Evolutionary conservation across 2,888 invertebrate species (phyloP).

Genomic region (Chelonus formosanus): DNA sequence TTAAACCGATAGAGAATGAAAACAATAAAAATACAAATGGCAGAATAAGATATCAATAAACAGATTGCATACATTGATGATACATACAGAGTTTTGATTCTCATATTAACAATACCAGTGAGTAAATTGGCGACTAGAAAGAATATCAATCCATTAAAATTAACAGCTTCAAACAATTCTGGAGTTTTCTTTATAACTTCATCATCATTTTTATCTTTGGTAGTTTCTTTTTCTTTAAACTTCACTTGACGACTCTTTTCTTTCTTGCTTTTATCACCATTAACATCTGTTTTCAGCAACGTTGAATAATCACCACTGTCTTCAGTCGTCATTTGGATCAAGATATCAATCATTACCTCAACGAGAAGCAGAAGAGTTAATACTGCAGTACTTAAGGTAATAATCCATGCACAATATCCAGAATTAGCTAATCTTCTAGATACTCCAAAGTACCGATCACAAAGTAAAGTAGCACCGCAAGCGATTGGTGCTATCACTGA

Average conservation of each 20-base stretch:
- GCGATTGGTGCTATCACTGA: constrained; percentile 51
- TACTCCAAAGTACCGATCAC: constrained; percentile 68
- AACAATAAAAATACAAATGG: constrained; percentile 47
- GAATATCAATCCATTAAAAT: constrained; percentile 83
- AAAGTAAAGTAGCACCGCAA: constrained; percentile 66
- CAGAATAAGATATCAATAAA: constrained; percentile 55
- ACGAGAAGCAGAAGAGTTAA: constrained; percentile 68
- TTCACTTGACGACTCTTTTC: not conserved
- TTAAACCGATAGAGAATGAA: constrained; percentile 50
- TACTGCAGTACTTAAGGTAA: constrained; percentile 72
- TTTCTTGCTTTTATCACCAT: constrained; percentile 7
- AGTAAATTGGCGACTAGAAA: constrained; percentile 85
- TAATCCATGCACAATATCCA: constrained; percentile 81
- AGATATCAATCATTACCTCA: constrained; percentile 66
- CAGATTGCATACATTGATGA: constrained; percentile 48
- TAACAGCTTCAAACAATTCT: constrained; percentile 75
- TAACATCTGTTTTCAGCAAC: constrained; percentile 14
- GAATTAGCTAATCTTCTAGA: constrained; percentile 87
- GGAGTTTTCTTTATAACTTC: constrained; percentile 60
- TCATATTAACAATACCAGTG: constrained; percentile 85
- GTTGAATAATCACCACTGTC: not conserved
- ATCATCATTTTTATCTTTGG: constrained; percentile 35
- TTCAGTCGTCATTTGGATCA: constrained; percentile 39
- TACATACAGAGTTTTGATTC: constrained; percentile 71
- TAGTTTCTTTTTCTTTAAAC: constrained; percentile 22